Evolutionary conservation across 2,888 invertebrate species (phyloP), one percentile per base, ranked within the genome.

Genomic region (Latrodectus elegans): DNA sequence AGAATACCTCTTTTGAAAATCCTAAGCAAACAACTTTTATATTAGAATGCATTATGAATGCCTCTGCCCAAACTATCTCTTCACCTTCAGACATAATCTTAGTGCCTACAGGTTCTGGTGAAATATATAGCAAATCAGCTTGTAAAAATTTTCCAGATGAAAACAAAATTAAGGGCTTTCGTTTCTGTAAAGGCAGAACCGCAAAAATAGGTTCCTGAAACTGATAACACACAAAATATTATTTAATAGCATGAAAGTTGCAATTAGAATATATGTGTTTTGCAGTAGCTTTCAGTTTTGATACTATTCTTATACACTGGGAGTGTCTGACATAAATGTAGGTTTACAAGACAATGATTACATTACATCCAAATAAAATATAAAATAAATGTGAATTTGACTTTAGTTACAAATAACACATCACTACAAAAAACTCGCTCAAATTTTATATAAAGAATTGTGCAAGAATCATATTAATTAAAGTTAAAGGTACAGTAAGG

Each of bases 121-220:
- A 8, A 14, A n/a, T n/a, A 9, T 11, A 17, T 6, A 72, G n/a
- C 12, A 26, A n/a, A 64, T 84, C 77, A 38, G 60, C n/a, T 9
- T 8, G 8, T 11, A 74, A 9, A 60, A 53, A 53, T 60, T 74
- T 84, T 26, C 84, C 84, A 73, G 80, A 86, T 14, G 22, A 14
- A 65, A 86, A 86, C 6, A 80, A 52, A 52, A 80, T 14, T 8
- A 86, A 4, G 4, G 80, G 80, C 38, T 64, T 51, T 1, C 71
- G 60, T 15, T 38, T 38, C 38, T 10, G 9, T 0, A 85, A 17
- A 64, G 70, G 75, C 38, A 86, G 15, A 10, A 86, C 52, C 15
- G 70, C 52, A 76, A 76, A 81, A 17, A 86, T 38, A 65, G 51
- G n/a, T 81, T 86, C 86, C 49, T 75, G 71, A 65, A 80, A 86